Base-by-base conservation (phyloP, 2,113 vertebrate species). In the Rousettus leschenaultii region DNA sequence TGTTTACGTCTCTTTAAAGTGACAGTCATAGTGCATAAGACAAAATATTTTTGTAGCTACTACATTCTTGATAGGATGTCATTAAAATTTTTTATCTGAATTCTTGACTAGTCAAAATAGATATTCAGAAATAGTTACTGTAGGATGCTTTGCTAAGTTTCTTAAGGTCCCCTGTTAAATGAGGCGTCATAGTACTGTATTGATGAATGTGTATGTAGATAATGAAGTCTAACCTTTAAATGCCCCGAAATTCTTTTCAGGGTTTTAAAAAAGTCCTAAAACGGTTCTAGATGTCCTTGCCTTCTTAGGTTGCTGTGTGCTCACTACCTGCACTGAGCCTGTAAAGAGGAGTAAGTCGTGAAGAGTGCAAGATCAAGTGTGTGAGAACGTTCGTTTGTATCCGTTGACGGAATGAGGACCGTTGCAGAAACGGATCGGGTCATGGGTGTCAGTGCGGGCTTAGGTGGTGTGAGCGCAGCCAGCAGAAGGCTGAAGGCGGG, bases 361-460 rank as follows among this genome's bases (percentile, higher is more conserved):
- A 53, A 30, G 68, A 61, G 24, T 5, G 14, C 68, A n/a, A 0
- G 4, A 45, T 48, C 30, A 14, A 1, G 26, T 33, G 53, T 43
- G 6, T 51, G 9, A 45, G 18, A 51, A 7, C 0, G 0, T 5
- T 26, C 21, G 40, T 48, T 28, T 7, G 11, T 30, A 3, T 33
- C 13, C 3, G 2, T 7, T 0, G 26, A 13, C 51, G 33, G 21
- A 59, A 7, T 0, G 22, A 63, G 24, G 30, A 2, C 28, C 59
- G 45, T 45, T 35, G 9, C 9, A 19, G 40, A 70, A 53, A 13
- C 14, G 2, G 48, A 0, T 33, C 35, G n/a, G 55, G 28, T 0
- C 55, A 3, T 7, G 10, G 43, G n/a, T 11, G 40, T 77, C 9
- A 1, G 40, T 51, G n/a, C 10, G 43, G 43, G 18, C 45, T 40